These are phyloP conservation scores for Uropsilus gracilis DNA, from an alignment of 2,113 vertebrate species.

Conservation along the genomic window DNA sequence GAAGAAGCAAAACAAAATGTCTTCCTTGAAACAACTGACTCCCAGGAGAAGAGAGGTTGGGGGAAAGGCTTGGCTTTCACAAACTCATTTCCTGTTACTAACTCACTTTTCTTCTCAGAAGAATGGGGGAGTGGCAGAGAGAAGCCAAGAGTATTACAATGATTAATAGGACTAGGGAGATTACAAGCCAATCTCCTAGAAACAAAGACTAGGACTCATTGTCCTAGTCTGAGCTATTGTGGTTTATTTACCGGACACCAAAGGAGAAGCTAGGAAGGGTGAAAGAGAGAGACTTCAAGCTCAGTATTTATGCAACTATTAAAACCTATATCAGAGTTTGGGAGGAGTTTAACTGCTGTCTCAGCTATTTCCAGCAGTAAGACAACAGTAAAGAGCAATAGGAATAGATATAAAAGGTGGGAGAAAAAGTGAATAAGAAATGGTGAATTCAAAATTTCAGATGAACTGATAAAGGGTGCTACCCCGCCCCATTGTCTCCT, in stretches of 20 bases:
- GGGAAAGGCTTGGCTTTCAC: not conserved
- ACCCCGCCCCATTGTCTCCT: too few relatives aligned
- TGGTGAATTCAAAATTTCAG: not conserved
- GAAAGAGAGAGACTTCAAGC: too few relatives aligned
- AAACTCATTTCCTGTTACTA: not conserved
- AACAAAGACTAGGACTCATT: conserved; percentile 25
- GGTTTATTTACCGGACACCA: not conserved
- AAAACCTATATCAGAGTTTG: not conserved
- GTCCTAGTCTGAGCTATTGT: not conserved
- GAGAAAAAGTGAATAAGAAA: not conserved
- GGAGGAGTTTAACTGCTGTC: not conserved
- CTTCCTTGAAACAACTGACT: not conserved
- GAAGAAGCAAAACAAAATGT: not conserved
- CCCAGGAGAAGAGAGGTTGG: not conserved
- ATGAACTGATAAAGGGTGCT: too few relatives aligned
- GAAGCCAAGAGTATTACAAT: not conserved
- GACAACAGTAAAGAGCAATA: conserved; percentile 31
- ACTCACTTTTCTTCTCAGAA: not conserved
- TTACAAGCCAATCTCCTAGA: not conserved
- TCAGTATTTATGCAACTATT: too few relatives aligned
- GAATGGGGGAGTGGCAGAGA: not conserved
- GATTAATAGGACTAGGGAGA: not conserved
- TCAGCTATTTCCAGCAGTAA: not conserved
- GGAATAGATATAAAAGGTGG: not conserved
- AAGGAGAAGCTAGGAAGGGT: not conserved